Base-by-base conservation (phyloP, 1,140 invertebrate species). In the Papilio polyxenes region DNA sequence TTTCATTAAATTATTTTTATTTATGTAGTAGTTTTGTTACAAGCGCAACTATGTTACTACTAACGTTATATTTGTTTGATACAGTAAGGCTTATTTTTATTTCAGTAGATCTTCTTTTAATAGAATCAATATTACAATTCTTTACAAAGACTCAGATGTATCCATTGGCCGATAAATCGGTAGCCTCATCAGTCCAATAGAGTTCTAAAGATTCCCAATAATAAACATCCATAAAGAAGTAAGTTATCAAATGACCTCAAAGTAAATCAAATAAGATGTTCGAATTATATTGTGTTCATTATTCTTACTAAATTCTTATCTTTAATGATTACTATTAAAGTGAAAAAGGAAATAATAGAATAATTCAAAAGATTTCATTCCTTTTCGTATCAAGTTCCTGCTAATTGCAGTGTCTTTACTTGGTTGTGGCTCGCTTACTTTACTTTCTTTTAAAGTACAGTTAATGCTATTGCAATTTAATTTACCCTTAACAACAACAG, bases 1-100 rank as follows among this genome's bases (percentile, higher is more conserved):
- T 31, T 72, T 72, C 65, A 37, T 72, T 11, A 72, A 72, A 40
- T 72, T 37, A 72, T 40, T 40, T 72, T 72, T 72, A 72, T 31
- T 40, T 40, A 5, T 72, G 6, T 7, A 72, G 65, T 72, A 72
- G 37, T 37, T 72, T 37, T 72, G 31, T 72, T 23, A 65, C 23
- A 72, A 37, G 62, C 56, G 62, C 56, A 15, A 23, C 56, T 59
- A 20, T 59, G n/a, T 59, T 59, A 59, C n/a, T 59, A 17, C 13
- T 53, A 17, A 53, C 15, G 4, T 53, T 17, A 53, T 53, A 17
- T 53, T 17, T 53, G 17, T 11, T 17, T 4, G 13, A n/a, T 59
- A 59, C n/a, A n/a, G 8, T 59, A 6, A 59, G 8, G 40, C 40
- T 44, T 44, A 44, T 44, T 44, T 2, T 44, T 44, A 44, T 44